Evolutionary conservation across 2,113 vertebrate genomes (phyloP).

Genomic region (Lasiurus borealis): DNA sequence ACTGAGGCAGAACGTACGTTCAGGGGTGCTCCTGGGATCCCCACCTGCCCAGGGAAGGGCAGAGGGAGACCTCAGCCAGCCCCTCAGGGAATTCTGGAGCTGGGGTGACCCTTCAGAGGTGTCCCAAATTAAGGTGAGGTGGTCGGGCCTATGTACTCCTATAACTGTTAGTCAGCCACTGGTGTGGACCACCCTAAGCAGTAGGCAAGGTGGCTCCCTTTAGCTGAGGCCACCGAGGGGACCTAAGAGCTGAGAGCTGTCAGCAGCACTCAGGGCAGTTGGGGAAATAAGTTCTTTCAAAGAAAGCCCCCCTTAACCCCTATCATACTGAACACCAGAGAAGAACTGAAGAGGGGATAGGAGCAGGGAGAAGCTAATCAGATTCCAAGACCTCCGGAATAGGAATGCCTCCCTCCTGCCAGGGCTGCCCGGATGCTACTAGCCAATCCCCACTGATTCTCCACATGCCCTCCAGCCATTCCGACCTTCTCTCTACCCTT

Average conservation of each 20-base stretch:
- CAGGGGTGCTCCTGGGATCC: not conserved
- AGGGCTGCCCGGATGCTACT: not conserved
- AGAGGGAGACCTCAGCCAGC: not conserved
- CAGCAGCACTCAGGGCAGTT: not conserved
- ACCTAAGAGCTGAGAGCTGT: not conserved
- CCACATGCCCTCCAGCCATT: not conserved
- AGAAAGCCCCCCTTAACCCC: not conserved
- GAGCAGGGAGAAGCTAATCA: fast-evolving
- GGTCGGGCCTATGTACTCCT: not conserved
- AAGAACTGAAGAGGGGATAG: not conserved
- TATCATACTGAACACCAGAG: not conserved
- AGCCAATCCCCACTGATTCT: not conserved
- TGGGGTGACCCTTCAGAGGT: not conserved
- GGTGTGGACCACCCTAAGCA: not conserved
- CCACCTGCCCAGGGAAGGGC: not conserved
- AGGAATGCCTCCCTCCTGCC: not conserved
- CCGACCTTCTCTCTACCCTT: fast-evolving
- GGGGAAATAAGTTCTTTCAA: not conserved
- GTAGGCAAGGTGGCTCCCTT: not conserved
- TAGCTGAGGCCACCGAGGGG: not conserved
- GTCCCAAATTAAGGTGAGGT: too few relatives aligned
- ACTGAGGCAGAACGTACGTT: not conserved
- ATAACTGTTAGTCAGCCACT: fast-evolving
- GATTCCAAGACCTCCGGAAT: not conserved
- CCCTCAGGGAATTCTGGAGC: not conserved